Conservation (phyloP, 1,140 invertebrate species). For the Aphelinus atriplicis region DNA sequence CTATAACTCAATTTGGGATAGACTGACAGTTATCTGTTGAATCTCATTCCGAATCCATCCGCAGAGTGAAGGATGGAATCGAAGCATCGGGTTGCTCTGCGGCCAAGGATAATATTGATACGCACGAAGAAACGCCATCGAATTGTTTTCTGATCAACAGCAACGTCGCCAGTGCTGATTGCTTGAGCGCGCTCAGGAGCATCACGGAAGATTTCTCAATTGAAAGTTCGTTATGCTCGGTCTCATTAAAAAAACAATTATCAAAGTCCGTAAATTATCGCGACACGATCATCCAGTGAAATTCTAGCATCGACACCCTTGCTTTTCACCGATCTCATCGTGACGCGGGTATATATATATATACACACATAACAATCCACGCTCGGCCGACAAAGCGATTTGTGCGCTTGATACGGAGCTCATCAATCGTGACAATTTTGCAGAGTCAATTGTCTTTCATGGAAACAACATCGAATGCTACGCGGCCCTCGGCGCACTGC, state of each 20-base stretch:
- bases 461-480: conserved; percentile 72
- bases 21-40: background rate
- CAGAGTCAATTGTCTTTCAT: conserved; percentile 69
- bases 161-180: conserved; percentile 63
- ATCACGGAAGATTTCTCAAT: conserved; percentile 55
- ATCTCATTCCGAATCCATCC: background rate
- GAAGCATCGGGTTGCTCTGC: background rate
- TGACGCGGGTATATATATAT: too few species aligned
- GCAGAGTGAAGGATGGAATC: too few species aligned
- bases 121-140: conserved; percentile 52
- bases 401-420: background rate
- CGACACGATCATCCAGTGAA: too few species aligned
- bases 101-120: conserved; percentile 14
- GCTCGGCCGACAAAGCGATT: background rate
- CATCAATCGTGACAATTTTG: background rate
- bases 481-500: conserved; percentile 68
- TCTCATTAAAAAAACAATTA: background rate
- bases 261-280: too few species aligned
- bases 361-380: background rate
- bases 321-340: too few species aligned
- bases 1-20: too few species aligned
- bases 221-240: conserved; percentile 40
- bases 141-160: conserved; percentile 72
- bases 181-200: conserved; percentile 60
- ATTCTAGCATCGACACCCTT: too few species aligned